Percentiles rank a stretch among this genome's conserved stretches.
These are phyloP conservation scores for Magallana ariakensis DNA, from an alignment of 1,140 invertebrate genomes.

Conservation along the genomic window DNA sequence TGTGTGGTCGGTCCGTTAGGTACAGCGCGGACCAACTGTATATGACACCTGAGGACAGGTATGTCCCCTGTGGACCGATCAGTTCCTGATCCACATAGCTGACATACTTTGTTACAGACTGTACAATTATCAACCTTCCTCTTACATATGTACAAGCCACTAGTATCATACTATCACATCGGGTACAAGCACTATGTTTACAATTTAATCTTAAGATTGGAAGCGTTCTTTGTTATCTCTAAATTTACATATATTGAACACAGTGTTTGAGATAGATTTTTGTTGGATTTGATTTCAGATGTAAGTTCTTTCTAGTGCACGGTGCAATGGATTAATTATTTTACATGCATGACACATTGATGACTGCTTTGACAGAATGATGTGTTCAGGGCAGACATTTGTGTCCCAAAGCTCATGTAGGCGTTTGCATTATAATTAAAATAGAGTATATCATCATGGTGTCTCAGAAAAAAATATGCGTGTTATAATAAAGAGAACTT, in stretches of 20 bases:
- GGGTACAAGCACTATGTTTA: neutral
- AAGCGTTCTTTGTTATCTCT: neutral
- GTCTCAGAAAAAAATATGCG: no score
- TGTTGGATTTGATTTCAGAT: no score
- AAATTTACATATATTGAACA: neutral
- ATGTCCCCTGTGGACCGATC: neutral
- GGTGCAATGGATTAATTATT: neutral
- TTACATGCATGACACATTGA: neutral
- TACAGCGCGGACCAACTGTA: neutral
- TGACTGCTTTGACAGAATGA: neutral
- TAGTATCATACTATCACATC: neutral
- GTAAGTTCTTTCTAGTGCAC: neutral
- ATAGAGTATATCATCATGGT: no score
- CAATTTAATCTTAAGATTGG: neutral
- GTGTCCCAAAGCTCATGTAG: no score
- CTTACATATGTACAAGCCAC: neutral
- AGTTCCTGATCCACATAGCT: constrained; percentile 19
- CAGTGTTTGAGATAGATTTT: no score
- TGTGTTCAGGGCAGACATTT: no score
- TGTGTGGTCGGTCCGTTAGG: neutral
- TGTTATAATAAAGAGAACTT: no score
- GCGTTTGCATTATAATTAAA: no score
- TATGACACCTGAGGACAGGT: neutral
- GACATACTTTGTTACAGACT: constrained; percentile 5
- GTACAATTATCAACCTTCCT: neutral